These are phyloP conservation scores for Probosciger aterrimus DNA, from an alignment of 2,113 vertebrate species.

Conservation along the genomic window DNA sequence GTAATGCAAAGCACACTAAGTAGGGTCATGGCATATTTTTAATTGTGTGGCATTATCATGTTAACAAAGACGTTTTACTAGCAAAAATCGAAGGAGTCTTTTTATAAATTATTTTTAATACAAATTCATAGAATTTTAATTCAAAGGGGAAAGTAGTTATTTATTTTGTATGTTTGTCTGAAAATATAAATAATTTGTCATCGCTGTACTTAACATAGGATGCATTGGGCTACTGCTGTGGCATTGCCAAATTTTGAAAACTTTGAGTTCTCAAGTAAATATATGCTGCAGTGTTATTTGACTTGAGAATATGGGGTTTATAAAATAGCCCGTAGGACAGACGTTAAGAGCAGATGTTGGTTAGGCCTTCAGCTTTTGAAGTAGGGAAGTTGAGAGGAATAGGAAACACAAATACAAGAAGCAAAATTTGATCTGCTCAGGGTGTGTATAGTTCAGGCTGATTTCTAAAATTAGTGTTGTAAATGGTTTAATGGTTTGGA, in stretches of 20 bases:
- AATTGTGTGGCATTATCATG: background rate
- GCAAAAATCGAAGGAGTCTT: background rate
- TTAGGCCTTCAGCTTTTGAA: background rate
- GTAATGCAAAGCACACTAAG: background rate
- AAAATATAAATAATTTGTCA: background rate
- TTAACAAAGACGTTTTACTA: background rate
- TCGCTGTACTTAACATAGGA: rapidly evolving
- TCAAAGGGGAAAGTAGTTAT: background rate
- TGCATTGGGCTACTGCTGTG: background rate
- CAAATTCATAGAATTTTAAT: background rate
- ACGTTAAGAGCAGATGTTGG: background rate
- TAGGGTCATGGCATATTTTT: background rate
- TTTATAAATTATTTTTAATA: background rate
- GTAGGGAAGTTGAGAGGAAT: background rate
- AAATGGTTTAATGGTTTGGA: background rate
- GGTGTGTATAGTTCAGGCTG: background rate
- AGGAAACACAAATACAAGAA: background rate
- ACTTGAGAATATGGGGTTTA: background rate
- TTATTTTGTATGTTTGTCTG: background rate
- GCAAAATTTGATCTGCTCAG: background rate
- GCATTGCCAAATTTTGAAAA: background rate
- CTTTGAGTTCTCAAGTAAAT: background rate
- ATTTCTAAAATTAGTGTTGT: background rate
- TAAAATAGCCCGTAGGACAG: background rate
- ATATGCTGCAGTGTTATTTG: background rate